Conservation (phyloP, 2,113 vertebrate species). For the Erythrolamprus reginae region DNA sequence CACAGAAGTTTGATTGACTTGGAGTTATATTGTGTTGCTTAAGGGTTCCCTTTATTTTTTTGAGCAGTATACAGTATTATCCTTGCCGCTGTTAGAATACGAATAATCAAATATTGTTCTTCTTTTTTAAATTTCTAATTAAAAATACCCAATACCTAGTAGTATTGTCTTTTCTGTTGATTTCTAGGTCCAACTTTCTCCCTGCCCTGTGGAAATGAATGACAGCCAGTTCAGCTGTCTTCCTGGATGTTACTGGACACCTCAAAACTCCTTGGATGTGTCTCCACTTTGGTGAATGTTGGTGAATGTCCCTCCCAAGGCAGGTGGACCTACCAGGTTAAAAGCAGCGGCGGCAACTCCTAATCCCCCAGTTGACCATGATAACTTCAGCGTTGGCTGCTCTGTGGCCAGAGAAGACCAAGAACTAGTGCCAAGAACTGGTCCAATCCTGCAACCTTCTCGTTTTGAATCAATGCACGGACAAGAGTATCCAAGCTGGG, state of each 20-base stretch:
- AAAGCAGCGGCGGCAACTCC: slow-evolving; percentile 38
- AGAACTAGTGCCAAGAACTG: slow-evolving; percentile 22
- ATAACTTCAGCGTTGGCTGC: slow-evolving; percentile 42
- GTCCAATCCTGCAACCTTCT: accelerated
- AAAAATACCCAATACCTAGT: no score
- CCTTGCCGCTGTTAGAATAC: no score
- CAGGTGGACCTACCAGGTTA: slow-evolving; percentile 41
- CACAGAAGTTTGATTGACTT: no score
- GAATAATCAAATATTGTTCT: no score
- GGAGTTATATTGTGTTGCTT: no score
- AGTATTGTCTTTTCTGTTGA: slow-evolving; percentile 12
- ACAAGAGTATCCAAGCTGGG: background rate
- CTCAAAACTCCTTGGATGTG: slow-evolving; percentile 4
- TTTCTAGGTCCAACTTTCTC: slow-evolving; percentile 69
- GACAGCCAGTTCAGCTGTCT: slow-evolving; percentile 44
- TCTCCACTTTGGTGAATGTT: slow-evolving; percentile 35
- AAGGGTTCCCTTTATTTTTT: no score
- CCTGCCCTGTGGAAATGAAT: slow-evolving; percentile 54
- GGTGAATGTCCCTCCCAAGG: slow-evolving; percentile 25
- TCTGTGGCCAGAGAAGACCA: slow-evolving; percentile 26
- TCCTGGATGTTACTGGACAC: slow-evolving; percentile 44
- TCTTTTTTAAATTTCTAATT: no score
- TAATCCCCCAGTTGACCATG: slow-evolving; percentile 42
- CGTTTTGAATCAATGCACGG: background rate
- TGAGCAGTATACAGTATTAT: no score